These are phyloP conservation scores for Gobio gobio DNA, from an alignment of 2,113 vertebrate genomes.

Conservation along the genomic window DNA sequence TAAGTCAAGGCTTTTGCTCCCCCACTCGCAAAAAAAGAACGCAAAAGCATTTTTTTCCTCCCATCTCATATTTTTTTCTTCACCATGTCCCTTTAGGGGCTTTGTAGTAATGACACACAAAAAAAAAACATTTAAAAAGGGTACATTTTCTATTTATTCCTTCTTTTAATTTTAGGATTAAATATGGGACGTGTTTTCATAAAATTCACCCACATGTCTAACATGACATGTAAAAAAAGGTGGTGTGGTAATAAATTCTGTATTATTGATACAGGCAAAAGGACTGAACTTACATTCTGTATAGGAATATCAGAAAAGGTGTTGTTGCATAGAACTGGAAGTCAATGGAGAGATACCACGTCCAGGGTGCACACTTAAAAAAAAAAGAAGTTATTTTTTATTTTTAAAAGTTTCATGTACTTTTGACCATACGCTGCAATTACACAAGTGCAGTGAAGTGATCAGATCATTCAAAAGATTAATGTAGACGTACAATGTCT, in stretches of 20 bases:
- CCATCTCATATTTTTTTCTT: too few species aligned
- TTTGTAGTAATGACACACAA: too few species aligned
- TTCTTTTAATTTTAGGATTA: not conserved
- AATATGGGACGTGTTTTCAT: not conserved
- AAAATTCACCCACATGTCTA: too few species aligned
- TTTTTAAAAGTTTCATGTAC: not conserved
- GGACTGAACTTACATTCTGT: constrained; percentile 69
- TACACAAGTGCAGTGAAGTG: not conserved
- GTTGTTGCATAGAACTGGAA: constrained; percentile 84
- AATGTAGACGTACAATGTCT: constrained; percentile 72
- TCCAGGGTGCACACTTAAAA: constrained; percentile 84
- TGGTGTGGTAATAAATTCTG: constrained; percentile 2
- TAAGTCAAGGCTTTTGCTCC: too few species aligned
- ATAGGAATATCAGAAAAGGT: constrained; percentile 77
- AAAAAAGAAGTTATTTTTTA: constrained; percentile 4
- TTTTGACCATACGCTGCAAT: not conserved
- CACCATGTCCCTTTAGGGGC: too few species aligned
- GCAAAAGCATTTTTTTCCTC: too few species aligned
- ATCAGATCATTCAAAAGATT: not conserved
- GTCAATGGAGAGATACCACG: constrained; percentile 87
- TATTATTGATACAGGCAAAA: not conserved
- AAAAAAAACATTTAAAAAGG: too few species aligned
- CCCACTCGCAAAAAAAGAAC: too few species aligned
- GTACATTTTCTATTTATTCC: too few species aligned
- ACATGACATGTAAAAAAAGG: too few species aligned